phyloP scores from a whole-genome alignment of 1,140 invertebrate genomes.

The Heterodera schachtii region DNA sequence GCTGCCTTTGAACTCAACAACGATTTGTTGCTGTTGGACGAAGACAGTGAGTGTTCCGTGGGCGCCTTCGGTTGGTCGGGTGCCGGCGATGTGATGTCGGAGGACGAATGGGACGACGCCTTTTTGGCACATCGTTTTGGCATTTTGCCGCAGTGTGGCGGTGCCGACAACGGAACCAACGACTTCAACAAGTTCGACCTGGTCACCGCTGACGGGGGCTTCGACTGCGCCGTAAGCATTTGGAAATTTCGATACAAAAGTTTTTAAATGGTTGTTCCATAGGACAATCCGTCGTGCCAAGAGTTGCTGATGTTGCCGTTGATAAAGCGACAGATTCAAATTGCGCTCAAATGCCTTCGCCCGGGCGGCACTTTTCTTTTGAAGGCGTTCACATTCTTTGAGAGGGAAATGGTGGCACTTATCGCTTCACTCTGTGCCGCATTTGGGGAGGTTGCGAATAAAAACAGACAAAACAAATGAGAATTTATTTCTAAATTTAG shows the following conservation, averaged over 20 bases:
- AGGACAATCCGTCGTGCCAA: constrained; percentile 6
- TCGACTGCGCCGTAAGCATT: constrained; percentile 51
- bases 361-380: constrained; percentile 46
- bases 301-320: neutral
- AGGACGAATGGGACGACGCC: neutral
- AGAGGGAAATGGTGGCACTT: constrained; percentile 18
- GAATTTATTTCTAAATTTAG: neutral
- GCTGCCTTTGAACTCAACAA: constrained; percentile 28
- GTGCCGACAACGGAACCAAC: neutral
- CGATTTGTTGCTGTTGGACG: constrained; percentile 7
- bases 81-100: constrained; percentile 35
- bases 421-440: constrained; percentile 14
- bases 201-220: constrained; percentile 55
- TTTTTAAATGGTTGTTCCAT: no score
- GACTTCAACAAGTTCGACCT: constrained; percentile 41
- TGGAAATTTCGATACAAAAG: no score
- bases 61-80: constrained; percentile 41
- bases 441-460: constrained; percentile 15
- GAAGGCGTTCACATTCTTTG: constrained; percentile 50
- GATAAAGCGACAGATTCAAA: constrained; percentile 1
- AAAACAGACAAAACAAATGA: neutral
- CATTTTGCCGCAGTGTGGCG: neutral
- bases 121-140: neutral
- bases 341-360: constrained; percentile 20
- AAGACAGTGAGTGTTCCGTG: neutral